Conservation (phyloP, 2,888 invertebrate genomes). For the Zonitis immaculata region DNA sequence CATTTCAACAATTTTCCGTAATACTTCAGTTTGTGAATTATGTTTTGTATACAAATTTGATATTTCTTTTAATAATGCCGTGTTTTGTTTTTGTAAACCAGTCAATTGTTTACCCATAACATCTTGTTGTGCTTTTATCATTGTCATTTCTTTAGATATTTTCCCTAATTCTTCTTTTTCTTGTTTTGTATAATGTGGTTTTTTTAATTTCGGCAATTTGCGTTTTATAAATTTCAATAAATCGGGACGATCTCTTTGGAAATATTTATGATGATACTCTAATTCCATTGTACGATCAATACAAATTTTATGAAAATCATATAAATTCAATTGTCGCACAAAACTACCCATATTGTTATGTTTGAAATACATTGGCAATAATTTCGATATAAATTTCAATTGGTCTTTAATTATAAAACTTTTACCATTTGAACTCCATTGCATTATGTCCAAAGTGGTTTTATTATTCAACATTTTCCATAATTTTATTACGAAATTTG, state of each 20-base stretch:
- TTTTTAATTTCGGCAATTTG: constrained; percentile 53
- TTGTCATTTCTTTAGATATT: constrained; percentile 24
- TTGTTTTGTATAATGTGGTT: background rate
- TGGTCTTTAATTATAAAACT: constrained; percentile 93
- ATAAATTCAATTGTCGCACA: constrained; percentile 95
- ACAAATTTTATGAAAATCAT: constrained; percentile 92
- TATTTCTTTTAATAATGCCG: constrained; percentile 32
- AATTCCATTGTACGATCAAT: constrained; percentile 84
- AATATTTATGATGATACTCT: constrained; percentile 90
- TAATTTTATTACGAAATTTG: constrained; percentile 29
- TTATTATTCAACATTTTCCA: constrained; percentile 35
- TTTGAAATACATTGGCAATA: constrained; percentile 92
- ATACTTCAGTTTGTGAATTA: constrained; percentile 24
- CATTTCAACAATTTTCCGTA: constrained; percentile 32
- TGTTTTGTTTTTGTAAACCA: constrained; percentile 30
- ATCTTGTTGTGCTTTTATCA: constrained; percentile 27
- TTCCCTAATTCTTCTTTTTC: constrained; percentile 15
- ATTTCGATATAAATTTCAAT: constrained; percentile 79
- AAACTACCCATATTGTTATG: constrained; percentile 98
- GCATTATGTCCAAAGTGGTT: constrained; percentile 24
- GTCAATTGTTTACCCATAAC: constrained; percentile 27
- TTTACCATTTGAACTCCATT: constrained; percentile 55
- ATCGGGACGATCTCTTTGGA: constrained; percentile 75
- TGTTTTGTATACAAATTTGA: constrained; percentile 30
- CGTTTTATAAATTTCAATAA: constrained; percentile 73